Evolutionary conservation across 2,888 invertebrate species (phyloP), one percentile per base, ranked within the genome.

Genomic region (Heteromyza rotundicornis): DNA sequence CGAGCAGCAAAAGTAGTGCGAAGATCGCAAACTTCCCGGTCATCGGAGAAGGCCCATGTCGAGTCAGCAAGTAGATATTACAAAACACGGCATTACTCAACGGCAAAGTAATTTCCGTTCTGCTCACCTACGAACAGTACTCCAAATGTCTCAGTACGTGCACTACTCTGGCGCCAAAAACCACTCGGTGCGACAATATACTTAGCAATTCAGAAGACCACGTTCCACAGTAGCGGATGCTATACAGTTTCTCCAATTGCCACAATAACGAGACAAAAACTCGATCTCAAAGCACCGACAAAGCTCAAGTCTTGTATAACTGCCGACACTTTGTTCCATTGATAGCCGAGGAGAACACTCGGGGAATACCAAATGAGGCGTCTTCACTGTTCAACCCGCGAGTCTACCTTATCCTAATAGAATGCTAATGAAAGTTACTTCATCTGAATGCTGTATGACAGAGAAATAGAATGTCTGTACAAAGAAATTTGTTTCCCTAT

Each of bases 161-260:
- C n/a, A n/a, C n/a, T n/a, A n/a, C n/a, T n/a, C n/a, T n/a, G n/a
- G n/a, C n/a, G n/a, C n/a, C n/a, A n/a, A n/a, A n/a, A n/a, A n/a
- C n/a, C n/a, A n/a, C n/a, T n/a, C n/a, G n/a, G n/a, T n/a, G n/a
- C n/a, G n/a, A n/a, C n/a, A n/a, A n/a, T n/a, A n/a, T n/a, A n/a
- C n/a, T n/a, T n/a, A n/a, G n/a, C n/a, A n/a, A n/a, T n/a, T n/a
- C n/a, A n/a, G n/a, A n/a, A n/a, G 7, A 27, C 27, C 75, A 75
- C 75, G 75, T 74, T 60, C 52, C 52, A 74, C 74, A 76, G 74
- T 76, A 74, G 74, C 76, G 74, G 74, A 74, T 74, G 74, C 76
- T 76, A 73, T 74, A 76, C 76, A 76, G 75, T 72, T 76, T 74
- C 75, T 65, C 62, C 19, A n/a, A n/a, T n/a, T 22, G 35, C 2